phyloP scores from a whole-genome alignment of 2,888 invertebrate species.

The Galerucella nymphaeae region DNA sequence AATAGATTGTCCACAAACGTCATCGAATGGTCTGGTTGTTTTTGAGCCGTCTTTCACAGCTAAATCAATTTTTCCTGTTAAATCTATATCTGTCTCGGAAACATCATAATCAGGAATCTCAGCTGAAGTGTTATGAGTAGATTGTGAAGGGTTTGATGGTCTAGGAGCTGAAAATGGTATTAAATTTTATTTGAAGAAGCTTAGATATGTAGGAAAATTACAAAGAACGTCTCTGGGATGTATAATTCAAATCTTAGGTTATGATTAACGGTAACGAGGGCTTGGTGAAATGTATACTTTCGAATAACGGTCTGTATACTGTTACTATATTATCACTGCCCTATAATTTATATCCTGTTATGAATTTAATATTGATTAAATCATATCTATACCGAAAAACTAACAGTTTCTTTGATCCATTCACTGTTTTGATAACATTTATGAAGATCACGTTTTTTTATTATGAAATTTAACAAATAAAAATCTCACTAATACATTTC shows the following conservation, averaged over 20 bases:
- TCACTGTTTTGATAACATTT: neutral
- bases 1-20: conserved; percentile 56
- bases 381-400: neutral
- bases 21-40: conserved; percentile 37
- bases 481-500: neutral
- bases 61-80: conserved; percentile 19
- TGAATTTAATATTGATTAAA: neutral
- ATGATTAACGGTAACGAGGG: too few relatives aligned
- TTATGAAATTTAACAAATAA: neutral
- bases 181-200: too few relatives aligned
- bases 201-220: too few relatives aligned
- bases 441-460: neutral
- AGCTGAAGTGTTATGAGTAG: neutral
- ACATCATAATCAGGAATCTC: neutral
- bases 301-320: too few relatives aligned
- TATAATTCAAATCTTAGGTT: too few relatives aligned
- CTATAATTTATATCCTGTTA: neutral
- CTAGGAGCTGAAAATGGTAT: conserved; percentile 2
- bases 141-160: neutral
- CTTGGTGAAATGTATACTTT: too few relatives aligned
- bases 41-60: conserved; percentile 23
- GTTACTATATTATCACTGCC: too few relatives aligned
- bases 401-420: neutral
- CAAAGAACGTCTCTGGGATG: too few relatives aligned
- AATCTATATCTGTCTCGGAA: neutral